Percentiles rank a stretch among this genome's conserved stretches.
Conservation (phyloP, 35 echinoderm and acorn worm species). For the Lytechinus variegatus region DNA sequence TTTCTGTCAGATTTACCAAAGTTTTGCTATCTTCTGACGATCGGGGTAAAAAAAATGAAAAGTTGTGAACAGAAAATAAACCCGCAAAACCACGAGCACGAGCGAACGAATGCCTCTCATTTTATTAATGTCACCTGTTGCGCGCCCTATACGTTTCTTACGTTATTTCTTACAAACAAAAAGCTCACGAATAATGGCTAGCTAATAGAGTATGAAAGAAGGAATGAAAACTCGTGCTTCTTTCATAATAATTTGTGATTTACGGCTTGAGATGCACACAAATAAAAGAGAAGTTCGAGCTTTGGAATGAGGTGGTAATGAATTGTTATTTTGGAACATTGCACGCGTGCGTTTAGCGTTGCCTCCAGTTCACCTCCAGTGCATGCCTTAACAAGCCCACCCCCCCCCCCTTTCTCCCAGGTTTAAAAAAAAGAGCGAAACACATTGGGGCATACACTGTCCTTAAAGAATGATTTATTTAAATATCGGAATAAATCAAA, state of each 20-base stretch:
- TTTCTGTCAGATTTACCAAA: not conserved
- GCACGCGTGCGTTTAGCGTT: not conserved
- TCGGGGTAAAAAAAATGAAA: not conserved
- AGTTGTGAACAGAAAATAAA: not conserved
- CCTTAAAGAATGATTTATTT: too few species aligned
- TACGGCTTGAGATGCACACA: not conserved
- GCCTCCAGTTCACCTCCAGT: not conserved
- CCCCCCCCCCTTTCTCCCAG: too few species aligned
- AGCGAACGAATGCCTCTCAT: not conserved
- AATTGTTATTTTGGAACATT: not conserved
- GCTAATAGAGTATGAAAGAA: not conserved
- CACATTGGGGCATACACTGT: too few species aligned
- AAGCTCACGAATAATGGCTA: not conserved
- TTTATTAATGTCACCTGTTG: not conserved
- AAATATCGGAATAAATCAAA: not conserved
- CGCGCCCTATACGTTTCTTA: not conserved
- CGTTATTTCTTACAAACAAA: not conserved
- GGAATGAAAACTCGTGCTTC: not conserved
- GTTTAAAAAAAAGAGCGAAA: too few species aligned
- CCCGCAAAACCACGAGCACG: not conserved
- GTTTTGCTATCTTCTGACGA: not conserved
- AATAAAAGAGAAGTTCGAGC: not conserved
- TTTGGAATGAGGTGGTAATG: not conserved
- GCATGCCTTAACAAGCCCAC: not conserved
- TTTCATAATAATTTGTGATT: conserved; percentile 7